Percentiles rank a stretch among this genome's conserved stretches.
Conservation (phyloP, 2,113 vertebrate species). For the Microtus oregoni region DNA sequence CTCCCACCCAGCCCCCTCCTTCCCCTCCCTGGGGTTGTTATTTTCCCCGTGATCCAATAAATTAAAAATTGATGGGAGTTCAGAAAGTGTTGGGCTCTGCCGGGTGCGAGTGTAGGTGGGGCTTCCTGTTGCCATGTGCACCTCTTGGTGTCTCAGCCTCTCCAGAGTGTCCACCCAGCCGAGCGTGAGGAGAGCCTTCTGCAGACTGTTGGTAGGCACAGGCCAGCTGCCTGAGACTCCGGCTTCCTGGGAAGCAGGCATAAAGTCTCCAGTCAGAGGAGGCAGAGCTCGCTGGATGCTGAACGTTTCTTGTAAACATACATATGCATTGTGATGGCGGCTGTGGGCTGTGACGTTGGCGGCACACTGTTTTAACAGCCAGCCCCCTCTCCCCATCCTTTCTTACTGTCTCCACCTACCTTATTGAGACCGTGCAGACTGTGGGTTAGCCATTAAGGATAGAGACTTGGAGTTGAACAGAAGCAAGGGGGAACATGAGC, state of each 20-base stretch:
- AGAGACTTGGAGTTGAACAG: conserved; percentile 38
- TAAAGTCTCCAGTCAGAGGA: conserved; percentile 67
- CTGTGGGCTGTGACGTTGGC: conserved; percentile 80
- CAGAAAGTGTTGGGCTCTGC: neutral
- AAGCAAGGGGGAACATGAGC: neutral
- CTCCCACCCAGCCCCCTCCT: neutral
- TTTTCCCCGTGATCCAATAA: conserved; percentile 74
- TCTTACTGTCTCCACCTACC: conserved; percentile 8
- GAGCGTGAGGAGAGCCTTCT: conserved; percentile 28
- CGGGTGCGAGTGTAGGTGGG: neutral
- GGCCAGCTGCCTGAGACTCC: neutral
- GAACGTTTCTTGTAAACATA: conserved; percentile 73
- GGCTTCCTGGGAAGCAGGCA: conserved; percentile 79
- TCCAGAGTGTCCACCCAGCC: conserved; percentile 17
- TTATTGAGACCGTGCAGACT: conserved; percentile 6
- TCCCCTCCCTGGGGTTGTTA: neutral
- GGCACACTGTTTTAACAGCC: conserved; percentile 77
- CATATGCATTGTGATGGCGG: conserved; percentile 68
- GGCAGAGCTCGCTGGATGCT: conserved; percentile 55
- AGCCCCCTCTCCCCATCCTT: conserved; percentile 55
- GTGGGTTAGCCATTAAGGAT: conserved; percentile 32
- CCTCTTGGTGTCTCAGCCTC: neutral
- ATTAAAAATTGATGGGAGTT: conserved; percentile 75
- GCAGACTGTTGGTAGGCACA: conserved; percentile 55
- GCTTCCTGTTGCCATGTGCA: neutral